Percentiles rank a stretch among this genome's conserved stretches.
These are phyloP conservation scores for Cygnus buccinator DNA, from an alignment of 2,113 vertebrate genomes.

Conservation along the genomic window DNA sequence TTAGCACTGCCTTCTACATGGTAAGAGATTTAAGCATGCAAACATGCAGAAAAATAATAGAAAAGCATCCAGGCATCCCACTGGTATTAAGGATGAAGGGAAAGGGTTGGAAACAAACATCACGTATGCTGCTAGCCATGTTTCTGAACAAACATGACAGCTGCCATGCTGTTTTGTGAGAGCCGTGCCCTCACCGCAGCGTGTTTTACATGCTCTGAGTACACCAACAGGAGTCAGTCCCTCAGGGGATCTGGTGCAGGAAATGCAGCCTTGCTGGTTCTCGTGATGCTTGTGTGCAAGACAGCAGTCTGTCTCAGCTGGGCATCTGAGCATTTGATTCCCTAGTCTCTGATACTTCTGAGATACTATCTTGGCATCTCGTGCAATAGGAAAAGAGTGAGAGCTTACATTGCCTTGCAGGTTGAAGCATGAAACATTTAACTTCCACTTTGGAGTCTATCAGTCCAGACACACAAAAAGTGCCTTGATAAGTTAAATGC, in stretches of 20 bases:
- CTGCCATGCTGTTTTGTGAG: neutral
- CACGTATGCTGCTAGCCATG: accelerated
- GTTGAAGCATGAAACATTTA: neutral
- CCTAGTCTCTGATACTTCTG: neutral
- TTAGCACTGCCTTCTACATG: neutral
- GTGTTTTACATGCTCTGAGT: constrained; percentile 1
- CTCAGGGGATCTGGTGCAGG: neutral
- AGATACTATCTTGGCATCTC: neutral
- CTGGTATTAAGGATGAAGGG: neutral
- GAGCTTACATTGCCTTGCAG: accelerated
- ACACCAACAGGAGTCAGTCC: neutral
- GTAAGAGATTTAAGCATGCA: neutral
- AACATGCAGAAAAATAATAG: neutral
- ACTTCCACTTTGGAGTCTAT: neutral
- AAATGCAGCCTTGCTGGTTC: neutral
- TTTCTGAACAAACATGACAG: constrained; percentile 23
- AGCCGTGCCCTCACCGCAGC: neutral
- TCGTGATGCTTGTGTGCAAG: neutral
- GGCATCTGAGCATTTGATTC: neutral
- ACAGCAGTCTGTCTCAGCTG: neutral
- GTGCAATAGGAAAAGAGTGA: accelerated
- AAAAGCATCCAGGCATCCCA: neutral
- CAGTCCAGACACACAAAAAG: neutral
- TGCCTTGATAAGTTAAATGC: neutral
- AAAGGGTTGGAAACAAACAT: neutral